phyloP scores from a whole-genome alignment of 1,140 invertebrate species.

The Nebria ingens region DNA sequence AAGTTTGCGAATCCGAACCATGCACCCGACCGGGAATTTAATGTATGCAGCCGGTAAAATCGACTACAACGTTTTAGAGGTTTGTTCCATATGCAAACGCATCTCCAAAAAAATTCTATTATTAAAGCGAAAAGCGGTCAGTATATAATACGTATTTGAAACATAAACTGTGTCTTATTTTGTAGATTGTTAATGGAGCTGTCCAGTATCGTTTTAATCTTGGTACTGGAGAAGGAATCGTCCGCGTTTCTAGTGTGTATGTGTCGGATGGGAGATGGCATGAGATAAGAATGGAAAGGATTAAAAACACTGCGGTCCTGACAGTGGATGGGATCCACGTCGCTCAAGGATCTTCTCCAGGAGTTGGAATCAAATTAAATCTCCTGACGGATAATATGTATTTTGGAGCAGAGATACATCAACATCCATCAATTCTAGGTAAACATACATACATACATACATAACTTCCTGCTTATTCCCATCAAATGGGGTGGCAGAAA shows the following conservation, averaged over 20 bases:
- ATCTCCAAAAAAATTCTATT: conserved; percentile 2
- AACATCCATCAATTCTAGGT: conserved; percentile 53
- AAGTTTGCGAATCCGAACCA: conserved; percentile 69
- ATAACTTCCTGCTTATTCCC: too few relatives aligned
- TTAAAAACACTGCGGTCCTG: conserved; percentile 65
- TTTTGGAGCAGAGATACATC: conserved; percentile 71
- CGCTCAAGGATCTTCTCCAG: conserved; percentile 69
- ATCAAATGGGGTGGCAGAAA: too few relatives aligned
- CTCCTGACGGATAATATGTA: conserved; percentile 75
- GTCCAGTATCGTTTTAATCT: conserved; percentile 85
- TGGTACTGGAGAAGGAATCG: conserved; percentile 81
- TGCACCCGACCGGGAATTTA: conserved; percentile 74
- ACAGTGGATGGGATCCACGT: conserved; percentile 68
- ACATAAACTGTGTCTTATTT: conserved; percentile 21
- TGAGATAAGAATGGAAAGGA: conserved; percentile 68
- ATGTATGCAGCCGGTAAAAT: conserved; percentile 76
- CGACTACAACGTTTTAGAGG: conserved; percentile 84
- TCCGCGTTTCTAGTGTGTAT: conserved; percentile 59
- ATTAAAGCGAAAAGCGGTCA: neutral
- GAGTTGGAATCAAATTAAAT: conserved; percentile 74
- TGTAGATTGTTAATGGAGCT: conserved; percentile 60
- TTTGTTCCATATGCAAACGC: conserved; percentile 32
- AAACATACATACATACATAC: too few relatives aligned
- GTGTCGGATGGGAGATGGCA: conserved; percentile 89
- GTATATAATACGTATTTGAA: conserved; percentile 6